phyloP scores from a whole-genome alignment of 2,797 vertebrate genomes.

The Phalloptychus januarius region DNA sequence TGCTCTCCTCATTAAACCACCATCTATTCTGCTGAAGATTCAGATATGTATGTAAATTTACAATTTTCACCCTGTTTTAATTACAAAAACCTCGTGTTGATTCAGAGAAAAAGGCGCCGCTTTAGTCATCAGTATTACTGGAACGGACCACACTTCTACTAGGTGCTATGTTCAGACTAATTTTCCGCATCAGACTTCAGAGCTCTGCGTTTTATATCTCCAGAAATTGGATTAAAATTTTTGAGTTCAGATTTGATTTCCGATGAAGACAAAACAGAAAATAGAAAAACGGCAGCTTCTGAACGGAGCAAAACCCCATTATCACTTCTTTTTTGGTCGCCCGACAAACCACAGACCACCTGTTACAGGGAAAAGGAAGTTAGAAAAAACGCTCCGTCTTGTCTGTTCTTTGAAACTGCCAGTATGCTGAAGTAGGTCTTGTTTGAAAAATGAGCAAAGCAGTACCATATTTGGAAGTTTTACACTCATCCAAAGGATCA shows the following conservation, averaged over 20 bases:
- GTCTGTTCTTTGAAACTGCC: not conserved
- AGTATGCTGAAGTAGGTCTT: not conserved
- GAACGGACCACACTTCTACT: not conserved
- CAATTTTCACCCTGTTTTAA: not conserved
- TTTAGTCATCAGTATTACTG: not conserved
- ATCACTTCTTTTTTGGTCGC: not conserved
- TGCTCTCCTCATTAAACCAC: not conserved
- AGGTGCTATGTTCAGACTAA: not conserved
- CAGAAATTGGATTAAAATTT: not conserved
- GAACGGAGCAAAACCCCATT: not conserved
- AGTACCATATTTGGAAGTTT: not conserved
- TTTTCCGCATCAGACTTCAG: not conserved
- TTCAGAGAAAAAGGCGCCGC: not conserved
- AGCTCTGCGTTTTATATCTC: not conserved
- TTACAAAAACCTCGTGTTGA: not conserved
- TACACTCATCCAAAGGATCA: not conserved
- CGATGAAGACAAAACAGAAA: not conserved
- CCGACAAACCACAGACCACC: conserved; percentile 16
- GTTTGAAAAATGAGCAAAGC: not conserved
- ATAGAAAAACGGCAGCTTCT: not conserved
- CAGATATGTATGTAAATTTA: not conserved
- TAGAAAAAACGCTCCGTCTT: not conserved
- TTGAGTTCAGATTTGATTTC: not conserved
- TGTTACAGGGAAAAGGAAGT: conserved; percentile 1
- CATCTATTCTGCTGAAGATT: not conserved